Percentiles rank a stretch among this genome's conserved stretches.
Conservation (phyloP, 2,113 vertebrate species). For the Petromus typicus region DNA sequence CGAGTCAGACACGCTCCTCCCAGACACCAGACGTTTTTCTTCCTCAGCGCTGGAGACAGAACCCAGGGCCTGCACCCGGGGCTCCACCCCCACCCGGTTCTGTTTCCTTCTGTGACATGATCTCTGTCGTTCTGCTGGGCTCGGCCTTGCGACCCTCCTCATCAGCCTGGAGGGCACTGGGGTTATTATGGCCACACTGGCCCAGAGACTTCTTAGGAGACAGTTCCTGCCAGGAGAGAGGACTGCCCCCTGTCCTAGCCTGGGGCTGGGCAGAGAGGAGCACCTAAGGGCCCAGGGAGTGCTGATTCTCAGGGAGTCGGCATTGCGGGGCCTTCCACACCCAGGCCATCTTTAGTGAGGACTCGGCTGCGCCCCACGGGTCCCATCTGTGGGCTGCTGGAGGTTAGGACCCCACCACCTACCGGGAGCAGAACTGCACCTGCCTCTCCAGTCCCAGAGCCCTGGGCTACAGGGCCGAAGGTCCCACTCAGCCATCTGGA, state of each 20-base stretch:
- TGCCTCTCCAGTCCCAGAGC: too few species aligned
- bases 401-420: rapidly evolving
- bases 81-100: neutral
- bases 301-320: too few species aligned
- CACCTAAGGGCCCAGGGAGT: neutral
- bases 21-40: neutral
- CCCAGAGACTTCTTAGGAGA: neutral
- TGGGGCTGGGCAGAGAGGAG: neutral
- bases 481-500: neutral
- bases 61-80: neutral
- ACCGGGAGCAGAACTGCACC: neutral
- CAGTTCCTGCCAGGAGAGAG: neutral
- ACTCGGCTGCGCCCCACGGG: too few species aligned
- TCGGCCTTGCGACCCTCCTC: neutral
- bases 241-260: neutral
- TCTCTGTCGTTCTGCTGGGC: neutral
- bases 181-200: neutral
- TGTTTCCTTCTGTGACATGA: neutral
- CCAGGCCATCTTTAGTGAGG: neutral
- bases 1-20: neutral
- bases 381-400: too few species aligned
- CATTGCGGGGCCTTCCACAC: too few species aligned
- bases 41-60: neutral
- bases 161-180: neutral
- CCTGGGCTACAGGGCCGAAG: neutral